Base-by-base conservation (phyloP, 2,113 vertebrate genomes). In the Pachyramphus minor region DNA sequence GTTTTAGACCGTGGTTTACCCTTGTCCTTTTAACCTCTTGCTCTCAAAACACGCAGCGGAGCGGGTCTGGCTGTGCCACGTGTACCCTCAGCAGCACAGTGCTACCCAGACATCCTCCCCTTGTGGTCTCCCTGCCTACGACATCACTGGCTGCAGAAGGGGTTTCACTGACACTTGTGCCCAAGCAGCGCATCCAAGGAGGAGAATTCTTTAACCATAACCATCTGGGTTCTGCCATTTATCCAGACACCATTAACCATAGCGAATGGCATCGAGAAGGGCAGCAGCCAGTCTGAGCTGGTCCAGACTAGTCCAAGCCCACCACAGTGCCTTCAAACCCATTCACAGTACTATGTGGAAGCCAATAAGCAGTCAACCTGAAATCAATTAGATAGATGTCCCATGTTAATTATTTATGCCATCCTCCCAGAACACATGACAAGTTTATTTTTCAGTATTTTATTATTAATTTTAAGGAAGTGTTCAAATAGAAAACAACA, bases 101-200 rank as follows among this genome's bases (percentile, higher is more conserved):
- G 23, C 59, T 41, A 79, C 33, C 52, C 45, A 30, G 66, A 76
- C 49, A 52, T 39, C 47, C 52, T 52, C 31, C 45, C 22, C 49
- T 13, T 1, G 3, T 0, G 1, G 59, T 39, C 33, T 59, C 0
- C 0, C 28, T 33, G 44, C 44, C 72, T 71, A 27, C 4, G 1
- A 28, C 1, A 1, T 8, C 55, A 22, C 20, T 0, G 0, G 25
- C 37, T 59, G 30, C 47, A 71, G 15, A 80, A 84, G 39, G 16
- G 31, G 21, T 50, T 84, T 47, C 44, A 28, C 67, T 12, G 33
- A n/a, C 1, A 19, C 35, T 81, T 5, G 3, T 21, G 37, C 22
- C 28, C 39, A 63, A 67, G 27, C 0, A 5, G 20, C 3, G 1
- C 14, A 2, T 28, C 33, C 73, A 68, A 60, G 50, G 30, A 85